Base-by-base conservation (phyloP, 2,113 vertebrate species). In the Gasterosteus aculeatus region DNA sequence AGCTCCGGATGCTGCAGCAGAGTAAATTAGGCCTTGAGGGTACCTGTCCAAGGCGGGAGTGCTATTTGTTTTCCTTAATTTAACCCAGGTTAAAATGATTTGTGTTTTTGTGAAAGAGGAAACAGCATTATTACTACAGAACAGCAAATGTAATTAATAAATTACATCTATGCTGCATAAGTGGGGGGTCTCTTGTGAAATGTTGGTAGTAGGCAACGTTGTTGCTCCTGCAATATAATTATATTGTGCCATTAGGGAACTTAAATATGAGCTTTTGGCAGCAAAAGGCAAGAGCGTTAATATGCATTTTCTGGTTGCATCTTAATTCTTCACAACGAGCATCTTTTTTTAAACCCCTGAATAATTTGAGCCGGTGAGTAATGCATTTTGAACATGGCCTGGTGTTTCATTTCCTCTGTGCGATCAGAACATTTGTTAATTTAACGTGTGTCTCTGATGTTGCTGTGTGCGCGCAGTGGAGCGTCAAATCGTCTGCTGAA, bases 1-100 rank as follows among this genome's bases (percentile, higher is more conserved):
- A 47, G 58, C 59, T 31, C 69, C 51, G 63, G 11, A 22, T 33
- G 58, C 66, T 65, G 49, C 14, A 44, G 33, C 26, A 49, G 2
- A 7, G 39, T 67, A 74, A 87, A 82, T 82, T 33, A 84, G 64
- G 60, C 35, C n/a, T 69, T 63, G 10, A 22, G 71, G 62, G 68
- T 29, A 75, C 33, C 51, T 1, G 0, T 26, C 38, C 54, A 64
- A 16, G 18, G 16, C 47, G 56, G 61, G 29, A 41, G 31, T 15
- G 59, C 26, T n/a, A 47, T 51, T n/a, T 7, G 22, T 68, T 62
- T 61, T n/a, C 4, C 67, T 56, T 58, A 9, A 41, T 44, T 61
- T 51, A 64, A 77, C 49, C 16, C 39, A 72, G 44, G 68, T 11
- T 65, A 29, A 29, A 65, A 57, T 6, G 19, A 11, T n/a, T 63